A percentile compares a stretch with the other conserved stretches of the same genome.
These are phyloP conservation scores for Odontocolon sp. DNA, from an alignment of 2,888 invertebrate species.

Conservation along the genomic window DNA sequence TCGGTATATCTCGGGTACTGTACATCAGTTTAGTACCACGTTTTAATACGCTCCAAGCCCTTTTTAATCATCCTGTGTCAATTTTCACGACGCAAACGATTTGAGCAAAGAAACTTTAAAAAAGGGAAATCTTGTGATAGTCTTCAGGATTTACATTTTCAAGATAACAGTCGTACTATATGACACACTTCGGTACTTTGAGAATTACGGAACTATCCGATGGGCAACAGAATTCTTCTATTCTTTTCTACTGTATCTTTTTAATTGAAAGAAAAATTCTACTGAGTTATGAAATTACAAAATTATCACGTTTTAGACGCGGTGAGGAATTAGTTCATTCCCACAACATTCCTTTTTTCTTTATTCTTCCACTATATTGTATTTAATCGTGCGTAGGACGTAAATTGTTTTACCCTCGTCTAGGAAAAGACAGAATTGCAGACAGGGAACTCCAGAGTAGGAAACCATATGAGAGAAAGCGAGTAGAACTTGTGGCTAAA, in stretches of 20 bases:
- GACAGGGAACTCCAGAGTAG: slow-evolving; percentile 6
- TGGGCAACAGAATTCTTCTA: slow-evolving; percentile 5
- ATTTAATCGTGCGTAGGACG: slow-evolving; percentile 48
- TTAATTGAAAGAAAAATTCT: background rate
- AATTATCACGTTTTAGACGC: background rate
- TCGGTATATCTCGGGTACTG: background rate
- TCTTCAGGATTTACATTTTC: slow-evolving; percentile 30
- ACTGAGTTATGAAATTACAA: background rate
- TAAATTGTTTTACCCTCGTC: slow-evolving; percentile 56
- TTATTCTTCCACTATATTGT: background rate
- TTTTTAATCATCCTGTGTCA: slow-evolving; percentile 17
- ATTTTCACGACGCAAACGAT: background rate
- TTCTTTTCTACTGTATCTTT: background rate
- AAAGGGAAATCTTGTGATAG: slow-evolving; percentile 22
- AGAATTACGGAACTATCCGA: background rate
- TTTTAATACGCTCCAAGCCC: background rate
- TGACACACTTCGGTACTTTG: background rate
- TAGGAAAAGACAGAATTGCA: slow-evolving; percentile 18
- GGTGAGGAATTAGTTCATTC: background rate
- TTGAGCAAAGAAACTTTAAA: background rate
- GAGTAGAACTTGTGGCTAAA: slow-evolving; percentile 34
- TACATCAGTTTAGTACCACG: slow-evolving; percentile 5
- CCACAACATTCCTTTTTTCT: background rate
- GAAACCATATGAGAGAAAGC: slow-evolving; percentile 10
- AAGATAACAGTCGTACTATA: slow-evolving; percentile 22